Base-by-base conservation (phyloP, 1,140 invertebrate genomes). In the Oreohelix idahoensis region DNA sequence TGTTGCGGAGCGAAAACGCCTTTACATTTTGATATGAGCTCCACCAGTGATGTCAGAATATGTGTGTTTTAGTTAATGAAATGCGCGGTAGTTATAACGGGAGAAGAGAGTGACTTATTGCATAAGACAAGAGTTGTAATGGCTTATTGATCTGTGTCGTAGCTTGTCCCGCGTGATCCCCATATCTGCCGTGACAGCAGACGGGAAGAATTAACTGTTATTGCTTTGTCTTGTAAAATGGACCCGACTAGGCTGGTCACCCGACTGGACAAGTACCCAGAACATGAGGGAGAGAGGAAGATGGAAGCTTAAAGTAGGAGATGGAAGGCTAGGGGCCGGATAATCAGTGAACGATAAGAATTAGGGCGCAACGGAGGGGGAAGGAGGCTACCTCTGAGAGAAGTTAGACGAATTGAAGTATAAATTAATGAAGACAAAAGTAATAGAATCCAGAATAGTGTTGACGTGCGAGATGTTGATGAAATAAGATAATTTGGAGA, bases 41-140 rank as follows among this genome's bases (percentile, higher is more conserved):
- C 53, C 20, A n/a, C 53, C 10, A 20, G 4, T 58, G 53, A 58
- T 73, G 36, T 45, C 71, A 26, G 36, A 8, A 11, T 29, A 2
- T 45, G 20, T 73, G n/a, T 38, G 36, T 70, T 70, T 29, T 15
- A 42, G 38, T 26, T 42, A 39, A 26, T 39, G 36, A 45, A 49
- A 39, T 45, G 74, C 45, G 36, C 42, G n/a, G 26, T 73, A 42
- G 42, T 39, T 49, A 1, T 58, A 58, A n/a, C 23, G 23, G 10
- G 23, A n/a, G 2, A 58, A 58, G 39, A 15, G 2, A 29, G 74
- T 79, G 77, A 79, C 77, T 79, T 66, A 79, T 79, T 79, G 58
- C 77, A 79, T 79, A 79, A 79, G 77, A 79, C 77, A 79, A 79
- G 77, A 38, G 58, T 79, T 66, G 35, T 79, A 79, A 79, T 79